Conservation (phyloP, 2,113 vertebrate genomes). For the Cavia aperea region DNA sequence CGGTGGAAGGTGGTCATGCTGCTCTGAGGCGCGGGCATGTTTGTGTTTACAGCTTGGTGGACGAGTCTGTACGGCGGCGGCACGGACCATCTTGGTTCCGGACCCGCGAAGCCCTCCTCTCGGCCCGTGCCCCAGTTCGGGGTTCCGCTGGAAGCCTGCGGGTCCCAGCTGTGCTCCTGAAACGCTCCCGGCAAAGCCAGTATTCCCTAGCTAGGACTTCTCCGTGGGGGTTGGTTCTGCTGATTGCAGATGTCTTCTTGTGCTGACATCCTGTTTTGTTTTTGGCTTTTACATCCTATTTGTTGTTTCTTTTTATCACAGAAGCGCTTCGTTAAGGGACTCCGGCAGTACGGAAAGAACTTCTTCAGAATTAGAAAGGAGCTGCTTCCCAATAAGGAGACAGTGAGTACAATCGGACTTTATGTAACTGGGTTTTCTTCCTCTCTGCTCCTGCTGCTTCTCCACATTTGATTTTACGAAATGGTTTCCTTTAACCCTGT, state of each 20-base stretch:
- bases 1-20: slow-evolving; percentile 19
- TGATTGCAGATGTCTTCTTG: slow-evolving; percentile 56
- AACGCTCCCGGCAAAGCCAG: background rate
- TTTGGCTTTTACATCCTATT: slow-evolving; percentile 59
- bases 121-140: accelerated
- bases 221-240: slow-evolving; percentile 53
- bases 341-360: slow-evolving; percentile 99
- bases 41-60: background rate
- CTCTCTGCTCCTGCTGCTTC: slow-evolving; percentile 50
- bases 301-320: slow-evolving; percentile 63
- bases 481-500: slow-evolving; percentile 64
- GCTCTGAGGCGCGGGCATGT: background rate
- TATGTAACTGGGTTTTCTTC: slow-evolving; percentile 67
- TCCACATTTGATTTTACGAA: slow-evolving; percentile 61
- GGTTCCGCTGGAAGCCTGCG: background rate
- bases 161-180: background rate
- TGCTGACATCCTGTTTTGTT: slow-evolving; percentile 71
- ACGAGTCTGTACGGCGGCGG: background rate
- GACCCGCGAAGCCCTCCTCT: background rate
- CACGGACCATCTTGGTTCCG: background rate
- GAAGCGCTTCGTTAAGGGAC: slow-evolving; percentile 93
- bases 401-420: slow-evolving; percentile 79
- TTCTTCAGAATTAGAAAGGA: slow-evolving; percentile 99
- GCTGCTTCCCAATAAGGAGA: slow-evolving; percentile 93
- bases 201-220: slow-evolving; percentile 3